Base-by-base conservation (phyloP, 1,140 invertebrate genomes). In the Microplitis mediator region DNA sequence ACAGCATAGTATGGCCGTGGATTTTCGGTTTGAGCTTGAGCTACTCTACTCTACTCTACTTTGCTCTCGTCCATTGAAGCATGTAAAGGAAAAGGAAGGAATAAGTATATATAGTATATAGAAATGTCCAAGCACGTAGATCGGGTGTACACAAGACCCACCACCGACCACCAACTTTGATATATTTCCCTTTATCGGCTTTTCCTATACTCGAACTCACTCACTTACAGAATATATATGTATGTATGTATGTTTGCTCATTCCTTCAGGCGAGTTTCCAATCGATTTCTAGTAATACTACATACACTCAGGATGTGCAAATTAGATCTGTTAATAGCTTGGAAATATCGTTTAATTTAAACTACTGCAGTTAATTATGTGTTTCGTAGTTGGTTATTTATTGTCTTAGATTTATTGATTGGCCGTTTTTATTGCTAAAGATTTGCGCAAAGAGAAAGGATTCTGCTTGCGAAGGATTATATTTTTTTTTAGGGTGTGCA, bases 131-230 rank as follows among this genome's bases (percentile, higher is more conserved):
- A 50, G 64, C 64, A 72, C 71, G 63, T 72, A 67, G 64, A 72
- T 67, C 54, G 64, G 36, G 64, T 67, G 65, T 65, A 72, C 71
- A 67, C 65, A 65, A 56, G 54, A 58, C 23, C 23, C 23, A 9
- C 51, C 5, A 50, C 11, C 14, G 50, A 64, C 62, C 63, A 72
- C 63, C 70, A 67, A 67, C 71, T 72, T 72, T 72, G 63, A 72
- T 72, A 72, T 72, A 72, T 72, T 67, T 72, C 54, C 64, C 63
- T 72, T 72, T 72, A 72, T 72, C 63, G 71, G 36, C 6, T 51
- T 36, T 13, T 32, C 32, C 36, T 23, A 35, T 65, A n/a, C 39
- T 52, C 32, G 23, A 1, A 11, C 60, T 51, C 60, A 32, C 31
- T 51, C 35, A 35, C 45, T 23, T 70, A 14, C 23, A 36, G 36